Base-by-base conservation (phyloP, 1,140 invertebrate genomes). In the Drosophila mauritiana region DNA sequence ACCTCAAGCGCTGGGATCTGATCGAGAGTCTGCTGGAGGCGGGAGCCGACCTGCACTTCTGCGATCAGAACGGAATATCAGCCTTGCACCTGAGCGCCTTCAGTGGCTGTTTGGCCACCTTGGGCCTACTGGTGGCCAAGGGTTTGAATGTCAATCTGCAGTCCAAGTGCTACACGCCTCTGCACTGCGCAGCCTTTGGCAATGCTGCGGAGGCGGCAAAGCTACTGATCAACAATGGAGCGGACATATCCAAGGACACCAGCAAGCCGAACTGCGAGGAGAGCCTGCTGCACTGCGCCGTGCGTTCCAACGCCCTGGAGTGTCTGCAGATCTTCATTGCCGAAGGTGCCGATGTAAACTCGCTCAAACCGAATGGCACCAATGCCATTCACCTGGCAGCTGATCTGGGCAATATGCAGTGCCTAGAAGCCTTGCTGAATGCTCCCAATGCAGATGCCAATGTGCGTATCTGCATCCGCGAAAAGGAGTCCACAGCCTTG, bases 101-200 rank as follows among this genome's bases (percentile, higher is more conserved):
- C 81, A 96, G 95, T 75, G 95, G 96, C 13, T 96, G 95, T 73
- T 84, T 95, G 34, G 94, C 95, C n/a, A 95, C 95, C 40, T 94
- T 96, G 12, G 94, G 93, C 57, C 95, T 95, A 78, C 92, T 97
- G 5, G 94, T 97, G 39, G 91, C 93, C 22, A 93, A 95, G 70
- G 95, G 95, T 1, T 94, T 94, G 46, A 95, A 95, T 84, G 93
- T 96, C 4, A 95, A 96, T 92, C 92, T 94, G 22, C 93, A 94
- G 69, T 93, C 94, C 59, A 95, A 95, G 91, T 95, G 94, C 70
- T 96, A 95, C 80, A 95, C 95, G 1, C 96, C 96, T 1, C 93
- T 97, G 62, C 96, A 97, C 92, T 97, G 96, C 82, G 96, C 96
- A 5, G 96, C 96, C 27, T 96, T 97, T 84, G 96, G 96, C 1